Base-by-base conservation (phyloP, 2,113 vertebrate genomes). In the Phoenicopterus ruber region DNA sequence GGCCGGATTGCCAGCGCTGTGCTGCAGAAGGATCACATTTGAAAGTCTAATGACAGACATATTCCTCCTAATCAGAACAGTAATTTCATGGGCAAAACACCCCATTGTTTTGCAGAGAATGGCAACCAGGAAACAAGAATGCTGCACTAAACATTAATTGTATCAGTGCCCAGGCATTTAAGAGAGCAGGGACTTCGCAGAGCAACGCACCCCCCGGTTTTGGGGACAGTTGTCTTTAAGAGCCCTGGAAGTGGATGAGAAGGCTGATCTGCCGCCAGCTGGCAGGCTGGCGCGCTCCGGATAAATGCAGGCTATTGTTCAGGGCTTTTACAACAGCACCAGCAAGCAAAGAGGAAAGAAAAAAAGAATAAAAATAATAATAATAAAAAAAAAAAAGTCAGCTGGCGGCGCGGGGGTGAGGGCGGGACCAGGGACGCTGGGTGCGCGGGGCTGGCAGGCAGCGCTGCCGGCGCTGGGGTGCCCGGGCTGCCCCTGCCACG, bases 31-130 rank as follows among this genome's bases (percentile, higher is more conserved):
- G 93, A 73, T 83, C 59, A 6, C 88, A 73, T 95, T 88, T 81
- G 86, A 84, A 94, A 95, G 67, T 70, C 94, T 92, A 88, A 73
- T 83, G 91, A 62, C 3, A 13, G 79, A 49, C 86, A 59, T 70
- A 67, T 77, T 69, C 91, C 91, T 78, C 77, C 86, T 86, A 38
- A 85, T 76, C 76, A 71, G 93, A 91, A 26, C 83, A 13, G 86
- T 40, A 78, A 97, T 94, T 96, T 92, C 95, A 88, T 24, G 91
- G 96, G 91, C 93, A 85, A 73, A 94, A 90, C 93, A 86, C 54
- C 74, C 83, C 90, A 32, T 82, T 95, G 94, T 93, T 67, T 66
- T 6, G 31, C n/a, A 38, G 58, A 92, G 93, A 94, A 94, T 32
- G 93, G 94, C 93, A 47, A 85, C 88, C 71, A 47, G 94, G 88